Base-by-base conservation (phyloP, 2,888 invertebrate genomes). In the Andrena chrysosceles region DNA sequence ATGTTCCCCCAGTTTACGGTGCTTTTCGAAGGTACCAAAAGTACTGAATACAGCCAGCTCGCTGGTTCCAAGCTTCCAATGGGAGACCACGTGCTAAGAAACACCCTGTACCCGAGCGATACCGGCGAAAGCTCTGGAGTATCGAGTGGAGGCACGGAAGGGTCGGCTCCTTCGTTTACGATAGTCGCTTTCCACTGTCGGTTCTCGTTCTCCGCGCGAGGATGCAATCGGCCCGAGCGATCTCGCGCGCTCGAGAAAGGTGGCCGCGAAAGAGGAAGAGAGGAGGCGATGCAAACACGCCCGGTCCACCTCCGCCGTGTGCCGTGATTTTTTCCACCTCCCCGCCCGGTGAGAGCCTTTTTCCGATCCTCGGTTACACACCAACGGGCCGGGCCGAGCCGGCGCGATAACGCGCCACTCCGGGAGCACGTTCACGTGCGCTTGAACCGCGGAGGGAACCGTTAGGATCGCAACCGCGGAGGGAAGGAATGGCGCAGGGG, bases 401-500 rank as follows among this genome's bases (percentile, higher is more conserved):
- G 59, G n/a, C 48, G 79, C 86, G 90, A 90, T 90, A 90, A 90
- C 89, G 85, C 88, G 63, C 54, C 76, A 77, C 89, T 77, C 84
- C 82, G 87, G 83, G 85, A 85, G 79, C 88, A 78, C 88, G 86
- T 90, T 90, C 90, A 90, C 89, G 90, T 89, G 89, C 90, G 87
- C 87, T 42, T 42, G 88, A 87, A 78, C 80, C 85, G 74, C 81
- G 82, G 87, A 85, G 85, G 83, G 85, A 89, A 91, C 91, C 92
- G 91, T 91, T 91, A 91, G 90, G 87, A 89, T 89, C 86, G 90
- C 90, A 87, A 85, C 77, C 77, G 85, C 81, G 79, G 56, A 29
- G 48, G 49, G 64, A 62, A 62, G 2, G 49, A 73, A 72, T 35
- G 72, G 68, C 31, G 63, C 42, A 5, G 52, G 74, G 63, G 71